These are phyloP conservation scores for Serrognathus titanus DNA, from an alignment of 2,888 invertebrate species.

Conservation along the genomic window DNA sequence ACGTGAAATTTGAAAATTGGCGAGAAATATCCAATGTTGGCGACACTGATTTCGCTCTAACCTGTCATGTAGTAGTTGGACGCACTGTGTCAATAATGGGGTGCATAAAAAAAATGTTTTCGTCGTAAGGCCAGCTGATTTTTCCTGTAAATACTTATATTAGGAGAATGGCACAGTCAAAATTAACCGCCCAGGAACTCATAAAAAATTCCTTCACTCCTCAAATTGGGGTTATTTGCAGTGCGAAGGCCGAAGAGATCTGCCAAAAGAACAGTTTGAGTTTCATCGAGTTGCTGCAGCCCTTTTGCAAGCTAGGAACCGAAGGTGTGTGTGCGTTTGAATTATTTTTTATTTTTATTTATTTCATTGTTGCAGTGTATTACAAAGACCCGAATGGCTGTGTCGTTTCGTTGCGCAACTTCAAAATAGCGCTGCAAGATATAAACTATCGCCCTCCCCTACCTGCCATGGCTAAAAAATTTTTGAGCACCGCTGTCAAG, in stretches of 20 bases:
- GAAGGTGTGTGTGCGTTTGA: constrained; percentile 59
- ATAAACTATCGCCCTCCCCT: constrained; percentile 78
- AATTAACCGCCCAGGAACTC: constrained; percentile 76
- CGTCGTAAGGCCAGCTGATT: neutral
- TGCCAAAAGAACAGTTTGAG: constrained; percentile 89
- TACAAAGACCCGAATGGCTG: constrained; percentile 81
- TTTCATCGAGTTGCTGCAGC: constrained; percentile 86
- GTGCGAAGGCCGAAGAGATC: constrained; percentile 75
- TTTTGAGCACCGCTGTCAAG: constrained; percentile 60
- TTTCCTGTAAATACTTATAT: constrained; percentile 19
- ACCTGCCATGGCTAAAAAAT: constrained; percentile 76
- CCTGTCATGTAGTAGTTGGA: no score
- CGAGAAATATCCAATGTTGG: no score
- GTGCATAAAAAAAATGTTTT: no score
- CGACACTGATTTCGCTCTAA: no score
- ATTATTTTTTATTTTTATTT: no score
- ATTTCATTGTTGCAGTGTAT: no score
- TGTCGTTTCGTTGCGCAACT: constrained; percentile 67
- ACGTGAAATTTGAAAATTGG: no score
- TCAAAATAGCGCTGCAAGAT: constrained; percentile 77
- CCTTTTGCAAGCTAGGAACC: constrained; percentile 73
- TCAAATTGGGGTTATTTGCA: constrained; percentile 80
- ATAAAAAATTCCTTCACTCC: constrained; percentile 89
- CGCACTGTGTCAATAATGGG: no score
- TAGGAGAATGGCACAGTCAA: constrained; percentile 57